A percentile compares a stretch with the other conserved stretches of the same genome.
Evolutionary conservation across 2,797 vertebrate genomes (phyloP).

Genomic region (Sebastolobus alascanus): DNA sequence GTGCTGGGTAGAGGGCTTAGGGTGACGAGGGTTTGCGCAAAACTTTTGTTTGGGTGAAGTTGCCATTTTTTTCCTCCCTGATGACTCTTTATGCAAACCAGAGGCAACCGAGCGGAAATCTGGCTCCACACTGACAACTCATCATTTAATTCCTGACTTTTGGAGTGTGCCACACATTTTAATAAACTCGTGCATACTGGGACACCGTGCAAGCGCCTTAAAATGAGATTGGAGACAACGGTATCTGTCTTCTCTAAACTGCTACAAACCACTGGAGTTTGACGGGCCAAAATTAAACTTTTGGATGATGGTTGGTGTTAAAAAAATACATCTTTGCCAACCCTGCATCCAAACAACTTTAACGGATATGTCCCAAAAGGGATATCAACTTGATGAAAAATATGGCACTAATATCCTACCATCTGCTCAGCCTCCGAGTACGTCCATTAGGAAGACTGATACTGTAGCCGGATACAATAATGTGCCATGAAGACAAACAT

Average conservation of each 20-base stretch:
- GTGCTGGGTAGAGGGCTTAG: conserved; percentile 41
- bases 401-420: conserved; percentile 70
- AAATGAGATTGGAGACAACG: conserved; percentile 54
- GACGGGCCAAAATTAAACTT: conserved; percentile 54
- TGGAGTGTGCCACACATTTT: conserved; percentile 59
- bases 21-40: conserved; percentile 37
- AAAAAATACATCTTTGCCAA: conserved; percentile 59
- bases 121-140: conserved; percentile 63
- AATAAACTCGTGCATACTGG: conserved; percentile 56
- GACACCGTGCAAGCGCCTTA: conserved; percentile 26
- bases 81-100: conserved; percentile 73
- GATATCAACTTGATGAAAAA: conserved; percentile 70
- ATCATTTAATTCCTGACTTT: conserved; percentile 75
- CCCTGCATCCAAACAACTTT: conserved; percentile 51
- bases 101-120: conserved; percentile 64
- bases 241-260: conserved; percentile 37
- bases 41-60: conserved; percentile 62
- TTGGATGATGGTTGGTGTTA: conserved; percentile 31
- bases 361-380: conserved; percentile 67
- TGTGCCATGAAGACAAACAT: conserved; percentile 47
- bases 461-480: conserved; percentile 57
- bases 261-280: conserved; percentile 44
- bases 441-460: conserved; percentile 69
- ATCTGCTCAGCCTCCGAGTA: conserved; percentile 72
- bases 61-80: conserved; percentile 53